Evolutionary conservation across 2,888 invertebrate species (phyloP), one percentile per base, ranked within the genome.

Genomic region (Chrysolina oricalcia): DNA sequence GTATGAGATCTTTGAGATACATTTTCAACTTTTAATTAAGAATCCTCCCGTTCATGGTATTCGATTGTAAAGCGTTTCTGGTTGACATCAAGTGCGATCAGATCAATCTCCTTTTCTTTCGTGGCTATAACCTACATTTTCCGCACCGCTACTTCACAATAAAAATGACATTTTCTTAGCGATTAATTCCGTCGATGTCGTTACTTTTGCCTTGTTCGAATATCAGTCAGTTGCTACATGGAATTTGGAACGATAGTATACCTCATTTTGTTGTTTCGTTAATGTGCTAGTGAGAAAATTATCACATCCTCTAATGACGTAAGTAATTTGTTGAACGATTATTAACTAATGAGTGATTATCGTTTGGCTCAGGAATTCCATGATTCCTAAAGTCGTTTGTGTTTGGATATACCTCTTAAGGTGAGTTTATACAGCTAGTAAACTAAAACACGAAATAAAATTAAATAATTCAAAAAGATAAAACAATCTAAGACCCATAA

Each of bases 111-210:
- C 71, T 53, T 50, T 71, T 53, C 62, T 70, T 69, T 53, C 62
- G 67, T 69, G 56, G 64, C 48, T 43, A 21, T 76, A 76, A 78
- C 78, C 80, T 69, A 80, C 59, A 75, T 80, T 76, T 80, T 78
- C 70, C 73, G 78, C 75, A 50, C 71, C 73, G 72, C 63, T 56
- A 70, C 72, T 79, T 76, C 77, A 75, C 72, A 72, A 79, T 73
- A 75, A 70, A 62, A 73, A 70, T 65, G 21, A 21, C 19, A 53
- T 53, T 72, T 69, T 76, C 48, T 70, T 59, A 63, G 62, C 65
- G 27, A 72, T 59, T 43, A 40, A 69, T 70, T 27, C 59, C 9
- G 17, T n/a, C 46, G 46, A 41, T 41, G 35, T 50, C 23, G 35
- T 69, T 53, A 35, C 9, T 40, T 53, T 21, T 46, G 48, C 21